Evolutionary conservation across 2,888 invertebrate species (phyloP), one percentile per base, ranked within the genome.

Genomic region (Agrotis segetum): DNA sequence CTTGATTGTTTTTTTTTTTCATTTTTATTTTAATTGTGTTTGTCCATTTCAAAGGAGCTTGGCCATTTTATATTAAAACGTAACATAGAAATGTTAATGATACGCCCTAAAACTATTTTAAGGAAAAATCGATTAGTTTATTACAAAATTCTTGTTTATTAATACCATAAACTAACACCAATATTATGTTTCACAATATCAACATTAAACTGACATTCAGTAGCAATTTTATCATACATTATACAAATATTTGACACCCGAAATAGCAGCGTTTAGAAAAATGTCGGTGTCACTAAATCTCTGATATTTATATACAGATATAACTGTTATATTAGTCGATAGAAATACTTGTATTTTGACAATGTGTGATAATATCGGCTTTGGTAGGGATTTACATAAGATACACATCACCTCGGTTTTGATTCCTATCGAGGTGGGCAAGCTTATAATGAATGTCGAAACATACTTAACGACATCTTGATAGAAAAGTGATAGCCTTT

Each of bases 171-270:
- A 59, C 55, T 56, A 79, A 77, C 58, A 63, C n/a, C 49, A 59
- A 56, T 67, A 82, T 66, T 66, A 68, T 56, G 49, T 72, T 60
- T 72, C 71, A 61, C 59, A 71, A 65, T 59, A 64, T 55, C 65
- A 56, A 72, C 56, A 74, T 64, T 71, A 82, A 79, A 76, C 72
- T 70, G 55, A 61, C 44, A 71, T 79, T 76, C 71, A 70, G 74
- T 76, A 71, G 71, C 74, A 64, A 74, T 81, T 77, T 71, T 63
- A 55, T 64, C 66, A 67, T 65, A 70, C 46, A 70, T 79, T 74
- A 81, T 55, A 71, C 61, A 67, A 66, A 79, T 79, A 76, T 83
- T 77, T 85, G 80, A 85, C 85, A 82, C 61, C 67, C 67, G 49
- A 71, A 72, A 75, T 78, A 60, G 69, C 58, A 67, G 59, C 67